phyloP scores from a whole-genome alignment of 2,113 vertebrate species.

The Ceyx melanurus region DNA sequence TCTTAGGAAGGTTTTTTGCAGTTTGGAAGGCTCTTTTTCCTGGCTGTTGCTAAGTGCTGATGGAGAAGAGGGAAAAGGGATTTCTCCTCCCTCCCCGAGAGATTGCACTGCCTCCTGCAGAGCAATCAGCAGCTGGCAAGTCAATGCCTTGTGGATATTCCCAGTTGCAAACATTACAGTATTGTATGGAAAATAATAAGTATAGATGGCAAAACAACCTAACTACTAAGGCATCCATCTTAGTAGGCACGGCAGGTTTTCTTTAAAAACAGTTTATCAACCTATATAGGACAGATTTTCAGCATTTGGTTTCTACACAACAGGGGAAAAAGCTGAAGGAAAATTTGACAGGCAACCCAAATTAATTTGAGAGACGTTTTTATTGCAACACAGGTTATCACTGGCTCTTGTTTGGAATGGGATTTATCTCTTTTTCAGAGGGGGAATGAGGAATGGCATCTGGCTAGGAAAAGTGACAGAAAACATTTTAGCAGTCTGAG shows the following conservation, averaged over 20 bases:
- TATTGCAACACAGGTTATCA: not conserved
- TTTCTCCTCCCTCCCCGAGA: not conserved
- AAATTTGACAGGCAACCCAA: not conserved
- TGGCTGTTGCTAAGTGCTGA: not conserved
- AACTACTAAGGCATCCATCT: not conserved
- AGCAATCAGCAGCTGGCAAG: not conserved
- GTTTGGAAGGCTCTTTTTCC: not conserved
- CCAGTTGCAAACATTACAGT: not conserved
- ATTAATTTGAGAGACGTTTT: not conserved
- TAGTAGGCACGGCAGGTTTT: not conserved
- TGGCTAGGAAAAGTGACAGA: not conserved
- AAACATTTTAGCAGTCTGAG: not conserved
- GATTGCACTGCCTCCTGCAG: not conserved
- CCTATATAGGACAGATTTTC: not conserved
- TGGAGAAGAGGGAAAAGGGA: not conserved
- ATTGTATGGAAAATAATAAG: not conserved
- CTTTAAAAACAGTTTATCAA: not conserved
- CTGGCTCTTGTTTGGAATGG: not conserved
- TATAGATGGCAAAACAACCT: not conserved
- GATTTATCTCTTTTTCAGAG: not conserved
- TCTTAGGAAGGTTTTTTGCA: not conserved
- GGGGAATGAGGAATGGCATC: not conserved
- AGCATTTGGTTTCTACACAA: not conserved
- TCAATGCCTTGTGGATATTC: not conserved
- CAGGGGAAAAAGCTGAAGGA: not conserved